Base-by-base conservation (phyloP, 1,140 invertebrate species). In the Pogonognathellus flavescens region DNA sequence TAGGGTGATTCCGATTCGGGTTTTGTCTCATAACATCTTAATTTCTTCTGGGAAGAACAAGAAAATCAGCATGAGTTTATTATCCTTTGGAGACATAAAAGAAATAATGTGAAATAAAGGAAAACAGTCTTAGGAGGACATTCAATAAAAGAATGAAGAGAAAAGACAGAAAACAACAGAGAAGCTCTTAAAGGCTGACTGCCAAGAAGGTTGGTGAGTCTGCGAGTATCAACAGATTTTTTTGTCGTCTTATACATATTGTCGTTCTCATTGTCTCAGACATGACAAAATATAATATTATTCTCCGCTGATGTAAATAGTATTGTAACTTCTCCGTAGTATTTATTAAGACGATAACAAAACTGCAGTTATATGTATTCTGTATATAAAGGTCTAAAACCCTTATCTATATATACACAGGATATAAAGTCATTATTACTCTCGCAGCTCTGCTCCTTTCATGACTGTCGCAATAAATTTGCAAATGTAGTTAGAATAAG, bases 11-110 rank as follows among this genome's bases (percentile, higher is more conserved):
- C 62, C 20, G 14, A 66, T 31, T 66, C 62, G 20, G 22, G 22
- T 11, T 66, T 66, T 66, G 25, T 66, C 62, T 66, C 62, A 66
- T 66, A 66, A 66, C 62, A 66, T 66, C 62, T 66, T 66, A 66
- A 66, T 66, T 66, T 66, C 62, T 66, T 66, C 62, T 14, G 22
- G 62, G 25, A 25, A 20, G 25, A 25, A 66, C 20, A 25, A 31
- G 62, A 66, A 66, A 66, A 66, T 66, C 62, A 31, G 62, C 62
- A 18, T 20, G 62, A 66, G 20, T 66, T 66, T 66, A 66, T 66
- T 66, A 66, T 11, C 62, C 5, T 14, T 66, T 10, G 22, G 62
- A 66, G 62, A 66, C 25, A 25, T 66, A 66, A 66, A 66, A 66
- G 14, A 18, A 60, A 10, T 18, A 60, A 60, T 60, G 59, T 22